Percentiles rank a stretch among this genome's conserved stretches.
Conservation (phyloP, 1,140 invertebrate species). For the Conus ventricosus region DNA sequence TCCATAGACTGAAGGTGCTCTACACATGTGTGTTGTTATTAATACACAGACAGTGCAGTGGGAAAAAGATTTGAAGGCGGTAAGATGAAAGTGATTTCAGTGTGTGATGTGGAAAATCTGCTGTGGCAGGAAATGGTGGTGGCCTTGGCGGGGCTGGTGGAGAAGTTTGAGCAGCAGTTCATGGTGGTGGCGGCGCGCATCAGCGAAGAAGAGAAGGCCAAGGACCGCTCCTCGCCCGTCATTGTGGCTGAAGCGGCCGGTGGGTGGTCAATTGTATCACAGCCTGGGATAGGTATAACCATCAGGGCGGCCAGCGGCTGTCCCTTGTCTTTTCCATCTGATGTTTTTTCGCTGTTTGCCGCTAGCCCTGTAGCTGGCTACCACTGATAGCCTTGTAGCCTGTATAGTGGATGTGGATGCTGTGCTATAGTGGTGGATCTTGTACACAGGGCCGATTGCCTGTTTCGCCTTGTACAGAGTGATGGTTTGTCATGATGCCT, state of each 20-base stretch:
- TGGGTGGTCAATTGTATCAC: conserved; percentile 69
- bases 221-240: conserved; percentile 54
- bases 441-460: no score
- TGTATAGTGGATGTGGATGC: not conserved
- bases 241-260: conserved; percentile 62
- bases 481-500: not conserved
- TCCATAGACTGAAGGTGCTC: no score
- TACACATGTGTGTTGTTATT: no score
- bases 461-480: not conserved
- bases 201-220: conserved; percentile 80
- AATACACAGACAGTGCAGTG: no score
- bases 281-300: conserved; percentile 36
- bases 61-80: no score
- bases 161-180: conserved; percentile 93
- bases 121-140: conserved; percentile 81
- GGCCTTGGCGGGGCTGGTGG: conserved; percentile 92
- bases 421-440: not conserved
- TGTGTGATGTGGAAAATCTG: no score
- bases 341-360: not conserved
- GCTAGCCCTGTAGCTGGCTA: not conserved
- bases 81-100: no score
- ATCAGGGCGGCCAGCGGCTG: not conserved
- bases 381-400: not conserved
- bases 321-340: not conserved
- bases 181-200: conserved; percentile 81